phyloP scores from a whole-genome alignment of 2,888 invertebrate species.

The Lasioglossum morio region DNA sequence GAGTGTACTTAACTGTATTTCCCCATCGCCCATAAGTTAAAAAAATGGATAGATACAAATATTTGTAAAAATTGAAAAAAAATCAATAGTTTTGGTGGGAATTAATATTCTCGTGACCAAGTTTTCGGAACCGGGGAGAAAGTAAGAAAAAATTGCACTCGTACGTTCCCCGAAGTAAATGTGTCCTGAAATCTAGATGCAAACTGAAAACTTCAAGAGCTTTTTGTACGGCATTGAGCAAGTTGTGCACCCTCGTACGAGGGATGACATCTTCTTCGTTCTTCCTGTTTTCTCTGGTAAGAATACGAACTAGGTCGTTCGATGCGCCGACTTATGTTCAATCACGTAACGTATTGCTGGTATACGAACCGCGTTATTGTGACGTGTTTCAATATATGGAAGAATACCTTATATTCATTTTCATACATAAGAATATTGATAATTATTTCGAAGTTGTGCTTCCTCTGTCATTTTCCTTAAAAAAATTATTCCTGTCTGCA shows the following conservation, averaged over 20 bases:
- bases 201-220: conserved; percentile 21
- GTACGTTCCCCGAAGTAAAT: background rate
- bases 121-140: background rate
- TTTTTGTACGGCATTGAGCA: background rate
- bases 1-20: too few relatives aligned
- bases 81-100: background rate
- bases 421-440: too few relatives aligned
- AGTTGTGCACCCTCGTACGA: background rate
- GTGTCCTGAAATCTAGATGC: background rate
- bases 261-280: background rate
- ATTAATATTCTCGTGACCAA: background rate
- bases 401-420: too few relatives aligned
- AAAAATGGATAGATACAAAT: too few relatives aligned
- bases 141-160: background rate
- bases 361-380: conserved; percentile 41
- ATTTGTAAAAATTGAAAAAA: too few relatives aligned
- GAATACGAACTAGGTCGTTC: conserved; percentile 50
- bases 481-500: too few relatives aligned
- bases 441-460: too few relatives aligned
- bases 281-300: conserved; percentile 20
- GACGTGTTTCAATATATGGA: conserved; percentile 15
- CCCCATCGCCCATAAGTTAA: too few relatives aligned
- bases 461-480: too few relatives aligned
- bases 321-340: conserved; percentile 37
- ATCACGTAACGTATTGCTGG: conserved; percentile 52